Conservation (phyloP, 2,888 invertebrate species). For the Eupithecia inturbata region DNA sequence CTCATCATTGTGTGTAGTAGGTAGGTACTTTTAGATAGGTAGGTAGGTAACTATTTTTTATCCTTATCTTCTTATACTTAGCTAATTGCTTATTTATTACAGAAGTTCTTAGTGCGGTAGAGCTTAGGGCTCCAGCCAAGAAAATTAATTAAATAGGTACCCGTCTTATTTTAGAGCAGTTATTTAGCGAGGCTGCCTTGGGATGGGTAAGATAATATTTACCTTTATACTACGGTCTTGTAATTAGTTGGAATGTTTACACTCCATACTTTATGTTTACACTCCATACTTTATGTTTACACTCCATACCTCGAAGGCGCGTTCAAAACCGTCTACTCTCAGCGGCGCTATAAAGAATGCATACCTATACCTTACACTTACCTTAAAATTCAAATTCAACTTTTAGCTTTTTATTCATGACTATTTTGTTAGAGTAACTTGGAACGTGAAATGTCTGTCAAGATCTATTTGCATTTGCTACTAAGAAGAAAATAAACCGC, state of each 20-base stretch:
- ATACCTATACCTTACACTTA: background rate
- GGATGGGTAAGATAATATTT: conserved; percentile 52
- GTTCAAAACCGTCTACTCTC: conserved; percentile 33
- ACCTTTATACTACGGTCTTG: conserved; percentile 58
- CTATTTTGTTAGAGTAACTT: background rate
- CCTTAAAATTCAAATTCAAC: background rate
- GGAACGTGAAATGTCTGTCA: background rate
- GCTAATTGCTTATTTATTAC: background rate
- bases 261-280: conserved; percentile 62
- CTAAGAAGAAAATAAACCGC: background rate
- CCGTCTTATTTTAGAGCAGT: conserved; percentile 5
- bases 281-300: conserved; percentile 62
- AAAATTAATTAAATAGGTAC: conserved; percentile 23
- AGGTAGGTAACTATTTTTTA: too few relatives aligned
- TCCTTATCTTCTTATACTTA: too few relatives aligned
- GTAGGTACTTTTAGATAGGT: too few relatives aligned
- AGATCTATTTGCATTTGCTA: background rate
- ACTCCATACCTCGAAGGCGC: conserved; percentile 39
- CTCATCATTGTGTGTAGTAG: too few relatives aligned
- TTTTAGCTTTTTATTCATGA: background rate
- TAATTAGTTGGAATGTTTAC: conserved; percentile 70
- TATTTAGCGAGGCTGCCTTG: conserved; percentile 10
- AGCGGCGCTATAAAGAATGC: conserved; percentile 1
- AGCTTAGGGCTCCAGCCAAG: conserved; percentile 8
- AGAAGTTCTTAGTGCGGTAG: background rate